Percentiles rank a stretch among this genome's conserved stretches.
Conservation (phyloP, 2,113 vertebrate species). For the Felis chaus region DNA sequence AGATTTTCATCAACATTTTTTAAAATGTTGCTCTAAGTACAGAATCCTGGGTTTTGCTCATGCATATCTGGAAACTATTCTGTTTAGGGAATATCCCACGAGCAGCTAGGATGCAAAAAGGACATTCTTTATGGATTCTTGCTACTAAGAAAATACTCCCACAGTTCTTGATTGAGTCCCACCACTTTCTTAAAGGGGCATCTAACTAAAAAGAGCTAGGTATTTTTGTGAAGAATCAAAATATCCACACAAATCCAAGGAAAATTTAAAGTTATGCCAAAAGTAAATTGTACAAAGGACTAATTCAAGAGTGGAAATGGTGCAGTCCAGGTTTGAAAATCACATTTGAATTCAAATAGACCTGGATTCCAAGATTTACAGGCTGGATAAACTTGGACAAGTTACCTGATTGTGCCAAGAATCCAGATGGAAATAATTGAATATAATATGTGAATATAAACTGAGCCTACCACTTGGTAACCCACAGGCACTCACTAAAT, state of each 20-base stretch:
- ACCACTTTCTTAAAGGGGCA: constrained; percentile 18
- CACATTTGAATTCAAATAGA: constrained; percentile 37
- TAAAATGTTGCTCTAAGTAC: constrained; percentile 60
- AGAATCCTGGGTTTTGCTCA: constrained; percentile 74
- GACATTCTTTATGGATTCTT: constrained; percentile 28
- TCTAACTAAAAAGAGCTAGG: background rate
- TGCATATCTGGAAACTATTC: constrained; percentile 71
- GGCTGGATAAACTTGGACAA: background rate
- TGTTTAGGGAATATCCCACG: constrained; percentile 44
- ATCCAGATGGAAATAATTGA: background rate
- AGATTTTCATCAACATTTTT: constrained; percentile 71
- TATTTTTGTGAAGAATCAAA: background rate
- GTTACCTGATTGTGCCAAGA: background rate
- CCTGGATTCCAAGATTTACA: constrained; percentile 2
- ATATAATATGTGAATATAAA: constrained; percentile 7
- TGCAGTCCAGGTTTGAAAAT: constrained; percentile 7
- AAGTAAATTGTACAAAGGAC: constrained; percentile 14
- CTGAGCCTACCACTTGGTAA: background rate
- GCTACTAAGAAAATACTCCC: constrained; percentile 51
- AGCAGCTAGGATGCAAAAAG: constrained; percentile 32
- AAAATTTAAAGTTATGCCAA: constrained; percentile 38
- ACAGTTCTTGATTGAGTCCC: background rate
- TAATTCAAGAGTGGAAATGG: background rate
- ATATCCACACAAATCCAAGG: background rate
- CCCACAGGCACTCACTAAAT: background rate